A percentile compares a stretch with the other conserved stretches of the same genome.
These are phyloP conservation scores for Ifrita kowaldi DNA, from an alignment of 2,113 vertebrate species.

Conservation along the genomic window DNA sequence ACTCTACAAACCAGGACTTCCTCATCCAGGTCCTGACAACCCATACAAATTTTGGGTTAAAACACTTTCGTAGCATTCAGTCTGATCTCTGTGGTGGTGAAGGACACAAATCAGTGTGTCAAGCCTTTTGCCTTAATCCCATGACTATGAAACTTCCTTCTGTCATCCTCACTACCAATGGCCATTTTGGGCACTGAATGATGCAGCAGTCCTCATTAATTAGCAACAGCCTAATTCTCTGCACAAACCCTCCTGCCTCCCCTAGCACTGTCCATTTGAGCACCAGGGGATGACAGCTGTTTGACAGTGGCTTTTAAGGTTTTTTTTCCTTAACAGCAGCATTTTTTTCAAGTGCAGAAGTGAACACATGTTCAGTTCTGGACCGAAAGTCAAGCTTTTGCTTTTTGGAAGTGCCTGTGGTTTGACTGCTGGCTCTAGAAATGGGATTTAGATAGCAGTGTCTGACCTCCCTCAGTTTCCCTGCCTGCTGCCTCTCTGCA, in stretches of 20 bases:
- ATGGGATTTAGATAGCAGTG: background rate
- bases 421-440: background rate
- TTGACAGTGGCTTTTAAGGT: background rate
- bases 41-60: background rate
- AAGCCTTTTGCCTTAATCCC: background rate
- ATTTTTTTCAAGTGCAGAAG: background rate
- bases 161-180: background rate
- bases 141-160: background rate
- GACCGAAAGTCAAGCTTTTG: background rate
- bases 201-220: background rate
- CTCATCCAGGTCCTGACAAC: background rate
- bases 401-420: background rate
- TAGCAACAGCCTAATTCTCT: background rate
- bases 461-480: background rate
- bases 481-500: background rate
- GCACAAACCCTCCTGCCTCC: background rate
- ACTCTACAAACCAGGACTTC: background rate
- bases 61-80: background rate
- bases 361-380: background rate
- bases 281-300: background rate
- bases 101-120: background rate
- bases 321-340: background rate
- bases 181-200: background rate
- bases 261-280: background rate
- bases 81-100: background rate